Evolutionary conservation across 2,888 invertebrate species (phyloP).

Genomic region (Eupithecia vulgata): DNA sequence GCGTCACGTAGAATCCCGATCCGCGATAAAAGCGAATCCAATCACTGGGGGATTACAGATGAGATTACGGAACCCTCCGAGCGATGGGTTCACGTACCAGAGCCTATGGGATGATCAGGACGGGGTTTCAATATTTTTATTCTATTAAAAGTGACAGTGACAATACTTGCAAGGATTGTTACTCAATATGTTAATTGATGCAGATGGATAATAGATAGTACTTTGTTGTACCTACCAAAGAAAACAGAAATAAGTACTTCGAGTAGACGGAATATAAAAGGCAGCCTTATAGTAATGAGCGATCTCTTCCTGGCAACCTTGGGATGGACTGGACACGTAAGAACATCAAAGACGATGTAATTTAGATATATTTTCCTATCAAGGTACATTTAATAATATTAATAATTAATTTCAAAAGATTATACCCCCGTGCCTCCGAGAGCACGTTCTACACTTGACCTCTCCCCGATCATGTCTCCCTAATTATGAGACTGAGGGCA

Average conservation of each 20-base stretch:
- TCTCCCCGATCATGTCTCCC: too few species aligned
- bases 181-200: background rate
- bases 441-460: background rate
- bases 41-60: conserved; percentile 66
- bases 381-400: background rate
- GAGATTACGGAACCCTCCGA: conserved; percentile 65
- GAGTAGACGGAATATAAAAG: too few species aligned
- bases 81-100: conserved; percentile 67
- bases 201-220: too few species aligned
- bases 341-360: too few species aligned
- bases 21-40: conserved; percentile 70
- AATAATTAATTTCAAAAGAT: background rate
- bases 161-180: background rate
- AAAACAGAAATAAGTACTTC: too few species aligned
- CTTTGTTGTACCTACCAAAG: too few species aligned
- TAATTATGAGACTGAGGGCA: too few species aligned
- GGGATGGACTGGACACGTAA: too few species aligned
- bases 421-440: background rate
- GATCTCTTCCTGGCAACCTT: too few species aligned
- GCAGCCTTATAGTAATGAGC: too few species aligned
- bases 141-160: conserved; percentile 7
- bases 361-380: background rate
- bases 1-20: conserved; percentile 41
- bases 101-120: conserved; percentile 7
- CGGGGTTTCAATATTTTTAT: conserved; percentile 3